A percentile compares a stretch with the other conserved stretches of the same genome.
phyloP scores from a whole-genome alignment of 2,797 vertebrate species.

The Setipinna tenuifilis region DNA sequence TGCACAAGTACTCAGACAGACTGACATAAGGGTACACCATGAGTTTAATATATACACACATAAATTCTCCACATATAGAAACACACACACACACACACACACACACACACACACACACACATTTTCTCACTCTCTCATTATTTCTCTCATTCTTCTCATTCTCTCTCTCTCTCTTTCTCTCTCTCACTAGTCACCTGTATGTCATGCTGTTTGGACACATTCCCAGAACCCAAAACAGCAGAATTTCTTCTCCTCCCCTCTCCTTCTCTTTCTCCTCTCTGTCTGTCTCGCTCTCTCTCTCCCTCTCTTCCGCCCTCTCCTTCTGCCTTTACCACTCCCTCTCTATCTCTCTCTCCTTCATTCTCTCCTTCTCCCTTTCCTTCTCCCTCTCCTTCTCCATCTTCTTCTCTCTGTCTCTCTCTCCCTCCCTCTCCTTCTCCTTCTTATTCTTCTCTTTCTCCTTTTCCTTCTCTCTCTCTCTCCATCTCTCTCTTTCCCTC shows the following conservation, averaged over 20 bases:
- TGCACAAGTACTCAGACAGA: not conserved
- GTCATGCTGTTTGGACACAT: not conserved
- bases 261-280: not conserved
- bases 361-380: conserved; percentile 42
- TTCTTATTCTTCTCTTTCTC: not conserved
- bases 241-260: not conserved
- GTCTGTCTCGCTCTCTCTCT: not conserved
- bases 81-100: not conserved
- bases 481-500: not conserved
- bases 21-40: conserved; percentile 15
- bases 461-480: not conserved
- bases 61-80: not conserved
- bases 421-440: not conserved
- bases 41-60: not conserved
- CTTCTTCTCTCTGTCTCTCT: not conserved
- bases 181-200: not conserved
- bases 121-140: conserved; percentile 1
- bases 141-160: not conserved
- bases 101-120: not conserved
- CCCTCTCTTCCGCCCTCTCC: conserved; percentile 55
- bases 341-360: not conserved
- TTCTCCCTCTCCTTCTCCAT: conserved; percentile 37
- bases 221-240: conserved; percentile 13
- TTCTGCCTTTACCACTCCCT: not conserved
- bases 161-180: not conserved